A percentile compares a stretch with the other conserved stretches of the same genome.
Conservation (phyloP, 2,113 vertebrate species). For the Corythoichthys intestinalis region DNA sequence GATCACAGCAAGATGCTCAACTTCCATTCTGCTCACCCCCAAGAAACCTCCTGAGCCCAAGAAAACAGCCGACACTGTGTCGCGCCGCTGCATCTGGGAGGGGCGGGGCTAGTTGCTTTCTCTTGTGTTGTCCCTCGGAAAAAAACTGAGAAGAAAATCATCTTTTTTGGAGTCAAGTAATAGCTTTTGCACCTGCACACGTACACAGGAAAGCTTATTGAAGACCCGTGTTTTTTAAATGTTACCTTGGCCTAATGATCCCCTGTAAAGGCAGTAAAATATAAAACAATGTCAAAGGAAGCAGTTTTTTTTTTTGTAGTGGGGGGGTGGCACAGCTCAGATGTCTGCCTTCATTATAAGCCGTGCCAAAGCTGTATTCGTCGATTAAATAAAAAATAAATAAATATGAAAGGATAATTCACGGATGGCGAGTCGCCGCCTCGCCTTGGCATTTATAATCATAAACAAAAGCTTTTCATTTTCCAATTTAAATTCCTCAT, state of each 20-base stretch:
- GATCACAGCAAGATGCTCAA: constrained; percentile 77
- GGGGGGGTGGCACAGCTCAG: constrained; percentile 71
- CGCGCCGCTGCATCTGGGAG: constrained; percentile 30
- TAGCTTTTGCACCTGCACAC: constrained; percentile 41
- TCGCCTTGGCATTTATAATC: constrained; percentile 73
- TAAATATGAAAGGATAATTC: constrained; percentile 76
- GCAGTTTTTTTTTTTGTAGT: constrained; percentile 31
- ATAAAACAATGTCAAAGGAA: constrained; percentile 66
- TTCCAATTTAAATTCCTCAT: constrained; percentile 76
- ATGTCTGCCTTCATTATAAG: constrained; percentile 79
- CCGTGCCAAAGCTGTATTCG: constrained; percentile 72
- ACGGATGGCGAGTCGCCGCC: constrained; percentile 76
- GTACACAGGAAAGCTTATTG: constrained; percentile 38
- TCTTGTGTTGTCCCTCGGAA: constrained; percentile 43
- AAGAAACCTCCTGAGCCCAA: constrained; percentile 73
- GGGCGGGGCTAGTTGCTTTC: constrained; percentile 47
- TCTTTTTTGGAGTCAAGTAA: constrained; percentile 56
- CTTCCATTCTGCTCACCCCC: constrained; percentile 76
- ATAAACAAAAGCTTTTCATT: constrained; percentile 74
- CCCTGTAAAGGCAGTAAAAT: constrained; percentile 55
- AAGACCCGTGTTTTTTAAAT: constrained; percentile 47
- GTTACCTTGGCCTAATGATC: constrained; percentile 57
- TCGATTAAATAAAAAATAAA: constrained; percentile 64
- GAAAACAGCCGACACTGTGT: constrained; percentile 71
- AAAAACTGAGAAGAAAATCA: constrained; percentile 49